Conservation (phyloP, 2,797 vertebrate species). For the Notolepis coatsorum region DNA sequence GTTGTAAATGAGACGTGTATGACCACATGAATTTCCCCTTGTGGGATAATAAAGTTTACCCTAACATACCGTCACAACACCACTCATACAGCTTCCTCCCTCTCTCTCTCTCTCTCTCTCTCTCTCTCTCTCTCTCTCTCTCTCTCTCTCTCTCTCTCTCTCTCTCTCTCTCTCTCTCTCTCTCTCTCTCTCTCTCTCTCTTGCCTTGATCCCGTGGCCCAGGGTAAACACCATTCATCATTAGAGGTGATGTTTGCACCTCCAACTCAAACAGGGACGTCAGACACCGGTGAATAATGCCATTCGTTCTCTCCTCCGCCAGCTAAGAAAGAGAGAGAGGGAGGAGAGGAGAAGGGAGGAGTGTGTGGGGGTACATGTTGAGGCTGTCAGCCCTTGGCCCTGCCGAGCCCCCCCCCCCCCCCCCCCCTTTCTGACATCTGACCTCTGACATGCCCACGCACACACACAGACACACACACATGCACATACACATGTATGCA, state of each 20-base stretch:
- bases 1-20: not conserved
- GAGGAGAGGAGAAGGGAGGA: constrained; percentile 7
- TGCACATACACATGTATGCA: constrained; percentile 1
- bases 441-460: constrained; percentile 49
- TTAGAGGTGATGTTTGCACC: constrained; percentile 63
- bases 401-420: constrained; percentile 45
- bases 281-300: constrained; percentile 66
- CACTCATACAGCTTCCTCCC: constrained; percentile 2
- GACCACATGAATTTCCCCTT: not conserved
- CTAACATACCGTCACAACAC: not conserved
- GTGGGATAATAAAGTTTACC: no score
- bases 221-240: constrained; percentile 78
- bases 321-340: not conserved
- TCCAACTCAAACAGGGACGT: constrained; percentile 78
- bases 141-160: constrained; percentile 51
- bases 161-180: constrained; percentile 42
- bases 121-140: not conserved
- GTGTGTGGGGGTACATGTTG: constrained; percentile 24
- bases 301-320: constrained; percentile 54
- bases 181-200: constrained; percentile 60
- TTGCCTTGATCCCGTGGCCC: constrained; percentile 70
- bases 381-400: constrained; percentile 60
- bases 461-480: no score
- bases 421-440: constrained; percentile 46
- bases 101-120: not conserved